A percentile compares a stretch with the other conserved stretches of the same genome.
Evolutionary conservation across 2,888 invertebrate genomes (phyloP).

Genomic region (Drosophila peninsularis): DNA sequence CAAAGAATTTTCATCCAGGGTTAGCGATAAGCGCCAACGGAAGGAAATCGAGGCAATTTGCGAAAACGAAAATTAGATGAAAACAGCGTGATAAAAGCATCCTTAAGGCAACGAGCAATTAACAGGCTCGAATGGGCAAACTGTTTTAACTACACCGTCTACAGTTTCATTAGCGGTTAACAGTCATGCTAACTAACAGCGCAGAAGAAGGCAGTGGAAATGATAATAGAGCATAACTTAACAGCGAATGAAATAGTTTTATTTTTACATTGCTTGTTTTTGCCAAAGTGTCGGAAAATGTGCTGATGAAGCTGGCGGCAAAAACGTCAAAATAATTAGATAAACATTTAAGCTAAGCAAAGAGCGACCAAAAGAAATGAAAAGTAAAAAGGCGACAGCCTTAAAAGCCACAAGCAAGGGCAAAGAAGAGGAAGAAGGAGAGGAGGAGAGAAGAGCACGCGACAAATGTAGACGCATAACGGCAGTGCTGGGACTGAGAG

Average conservation of each 20-base stretch:
- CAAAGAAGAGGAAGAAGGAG: constrained; percentile 3
- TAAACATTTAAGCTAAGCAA: constrained; percentile 72
- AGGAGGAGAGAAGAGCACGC: constrained; percentile 38
- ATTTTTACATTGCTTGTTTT: constrained; percentile 23
- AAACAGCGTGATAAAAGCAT: background rate
- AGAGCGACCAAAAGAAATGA: constrained; percentile 35
- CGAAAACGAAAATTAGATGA: too few relatives aligned
- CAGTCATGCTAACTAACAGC: constrained; percentile 6
- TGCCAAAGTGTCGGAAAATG: constrained; percentile 43
- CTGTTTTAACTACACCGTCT: background rate
- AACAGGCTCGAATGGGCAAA: background rate
- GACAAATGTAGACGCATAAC: constrained; percentile 65
- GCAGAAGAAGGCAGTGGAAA: constrained; percentile 31
- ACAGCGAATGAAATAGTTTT: constrained; percentile 56
- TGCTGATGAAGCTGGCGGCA: constrained; percentile 40
- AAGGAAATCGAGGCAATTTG: constrained; percentile 50
- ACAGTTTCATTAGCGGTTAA: constrained; percentile 6
- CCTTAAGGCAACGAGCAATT: background rate
- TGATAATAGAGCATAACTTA: constrained; percentile 24
- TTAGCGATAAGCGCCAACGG: constrained; percentile 37
- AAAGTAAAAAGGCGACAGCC: constrained; percentile 46
- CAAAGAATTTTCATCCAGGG: constrained; percentile 52
- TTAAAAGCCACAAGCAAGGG: constrained; percentile 23
- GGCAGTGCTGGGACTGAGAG: constrained; percentile 45
- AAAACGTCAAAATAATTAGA: constrained; percentile 78